Evolutionary conservation across 2,888 invertebrate genomes (phyloP), one percentile per base, ranked within the genome.

Genomic region (Drosophila meridionalis): DNA sequence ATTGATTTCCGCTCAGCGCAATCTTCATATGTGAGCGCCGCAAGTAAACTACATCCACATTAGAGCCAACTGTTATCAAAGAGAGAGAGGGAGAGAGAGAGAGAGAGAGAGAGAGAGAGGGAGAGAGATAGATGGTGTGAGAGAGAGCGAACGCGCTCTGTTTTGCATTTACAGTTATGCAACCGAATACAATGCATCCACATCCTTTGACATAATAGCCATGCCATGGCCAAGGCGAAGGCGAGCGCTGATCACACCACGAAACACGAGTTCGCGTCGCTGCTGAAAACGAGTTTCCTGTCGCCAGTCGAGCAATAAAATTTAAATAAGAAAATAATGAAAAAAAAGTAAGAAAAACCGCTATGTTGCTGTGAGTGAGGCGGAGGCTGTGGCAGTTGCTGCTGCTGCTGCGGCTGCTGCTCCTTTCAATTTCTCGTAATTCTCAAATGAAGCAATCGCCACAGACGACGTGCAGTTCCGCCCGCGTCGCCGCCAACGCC

Each of bases 141-240:
- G 32, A 30, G 40, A 53, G 34, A 36, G 66, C 38, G 43, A 68
- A 55, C 59, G 55, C 48, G 55, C 20, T 56, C 64, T 82, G 83
- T 69, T 82, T 87, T 84, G 78, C 85, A 76, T 86, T 86, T 80
- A 87, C 87, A 84, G 87, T 87, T 87, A 87, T 87, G 87, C 89
- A 87, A 82, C 63, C 78, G 55, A 80, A 78, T 57, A 82, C 84
- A 84, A 80, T 82, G 80, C 82, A 80, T 77, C 60, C 74, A 77
- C 81, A 81, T 81, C 81, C 80, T 80, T 87, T 78, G 85, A 76
- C 80, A 85, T 83, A 85, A 82, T 75, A 76, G 73, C 58, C 63
- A 68, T 52, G 59, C 63, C 38, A 11, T 60, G 59, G 63, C 58
- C 32, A 45, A 50, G 59, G 64, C 56, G 43, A 55, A 20, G 20